Base-by-base conservation (phyloP, 2,888 invertebrate genomes). In the Sesia apiformis region DNA sequence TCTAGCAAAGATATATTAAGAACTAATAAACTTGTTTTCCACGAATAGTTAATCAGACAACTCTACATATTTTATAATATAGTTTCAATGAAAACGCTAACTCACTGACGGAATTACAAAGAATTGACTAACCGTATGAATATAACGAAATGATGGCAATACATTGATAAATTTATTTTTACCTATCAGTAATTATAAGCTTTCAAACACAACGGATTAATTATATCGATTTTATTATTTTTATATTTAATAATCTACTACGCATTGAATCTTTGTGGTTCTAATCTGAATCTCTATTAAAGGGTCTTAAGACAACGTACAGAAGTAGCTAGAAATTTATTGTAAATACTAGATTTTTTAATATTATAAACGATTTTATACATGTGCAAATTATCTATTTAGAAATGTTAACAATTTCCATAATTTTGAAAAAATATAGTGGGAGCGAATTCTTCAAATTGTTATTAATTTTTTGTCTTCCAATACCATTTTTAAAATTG, bases 291-390 rank as follows among this genome's bases (percentile, higher is more conserved):
- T 46, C 46, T 50, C 50, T 50, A 5, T 50, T 7, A 39, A 50
- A 75, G 70, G 73, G 73, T 79, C 73, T 74, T 69, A 64, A 66
- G 71, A 75, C 74, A 78, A 79, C 74, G 74, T 76, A 52, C 74
- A 78, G 66, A 58, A 63, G 70, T 84, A 84, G 74, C 63, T 83
- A 78, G 75, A 75, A 69, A 72, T 76, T 23, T 69, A 76, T 70
- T 84, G 81, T 84, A 84, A 66, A 86, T 84, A 85, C 62, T 84
- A 85, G 63, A 73, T 72, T 76, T 78, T 77, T 51, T 73, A 73
- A 74, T 72, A 67, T 63, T 57, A 61, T 61, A 70, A 74, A 75
- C 70, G 65, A 70, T 85, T 84, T 85, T 84, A 80, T 85, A 85
- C 78, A 73, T 73, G 72, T 69, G 72, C 73, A 76, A 65, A 71